Conservation (phyloP, 2,888 invertebrate species). For the Quadroppia sp. region DNA sequence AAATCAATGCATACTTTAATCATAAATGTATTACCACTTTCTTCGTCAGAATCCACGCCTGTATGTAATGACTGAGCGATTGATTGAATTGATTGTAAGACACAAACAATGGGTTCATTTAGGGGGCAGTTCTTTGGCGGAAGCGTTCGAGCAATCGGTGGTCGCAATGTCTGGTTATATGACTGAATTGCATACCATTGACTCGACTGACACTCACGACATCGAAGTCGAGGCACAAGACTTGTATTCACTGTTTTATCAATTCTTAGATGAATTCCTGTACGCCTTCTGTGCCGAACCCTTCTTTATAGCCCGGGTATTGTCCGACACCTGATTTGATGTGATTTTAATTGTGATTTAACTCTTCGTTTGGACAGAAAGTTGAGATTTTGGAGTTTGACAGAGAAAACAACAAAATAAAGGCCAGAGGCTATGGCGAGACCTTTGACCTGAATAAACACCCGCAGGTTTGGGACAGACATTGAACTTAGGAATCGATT, state of each 20-base stretch:
- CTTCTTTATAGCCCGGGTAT: conserved; percentile 67
- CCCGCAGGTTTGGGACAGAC: conserved; percentile 65
- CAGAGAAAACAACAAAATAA: conserved; percentile 72
- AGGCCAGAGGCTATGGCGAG: conserved; percentile 75
- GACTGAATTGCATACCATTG: conserved; percentile 81
- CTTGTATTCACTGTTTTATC: conserved; percentile 77
- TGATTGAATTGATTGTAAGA: not conserved
- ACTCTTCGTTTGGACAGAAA: conserved; percentile 59
- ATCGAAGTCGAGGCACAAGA: conserved; percentile 88
- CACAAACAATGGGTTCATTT: not conserved
- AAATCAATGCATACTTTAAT: no score
- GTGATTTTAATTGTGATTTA: no score
- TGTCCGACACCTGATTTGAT: no score
- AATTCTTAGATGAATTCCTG: conserved; percentile 89
- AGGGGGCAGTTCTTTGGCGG: conserved; percentile 46
- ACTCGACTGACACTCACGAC: conserved; percentile 69
- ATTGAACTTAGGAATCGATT: not conserved
- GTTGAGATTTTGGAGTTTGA: conserved; percentile 83
- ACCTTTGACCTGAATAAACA: conserved; percentile 87
- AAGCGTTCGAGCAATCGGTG: conserved; percentile 58
- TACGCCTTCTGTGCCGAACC: conserved; percentile 90
- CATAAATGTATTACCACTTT: no score
- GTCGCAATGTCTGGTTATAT: conserved; percentile 97
- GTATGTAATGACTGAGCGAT: conserved; percentile 42
- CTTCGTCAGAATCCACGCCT: conserved; percentile 45